These are phyloP conservation scores for Pasiphila rectangulata DNA, from an alignment of 2,888 invertebrate species.

Conservation along the genomic window DNA sequence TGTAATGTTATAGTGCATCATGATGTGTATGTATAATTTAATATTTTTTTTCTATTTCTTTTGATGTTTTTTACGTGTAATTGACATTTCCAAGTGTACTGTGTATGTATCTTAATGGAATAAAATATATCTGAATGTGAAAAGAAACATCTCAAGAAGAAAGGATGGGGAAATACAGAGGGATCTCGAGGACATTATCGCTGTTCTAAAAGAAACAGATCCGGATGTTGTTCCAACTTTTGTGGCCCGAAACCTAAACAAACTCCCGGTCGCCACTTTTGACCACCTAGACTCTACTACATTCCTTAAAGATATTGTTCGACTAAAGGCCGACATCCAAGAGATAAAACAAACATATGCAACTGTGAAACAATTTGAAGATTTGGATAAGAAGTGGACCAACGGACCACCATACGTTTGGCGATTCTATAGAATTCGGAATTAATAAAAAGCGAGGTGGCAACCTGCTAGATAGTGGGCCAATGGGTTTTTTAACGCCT, in stretches of 20 bases:
- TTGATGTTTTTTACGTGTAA: no score
- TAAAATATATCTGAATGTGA: no score
- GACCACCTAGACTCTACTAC: slow-evolving; percentile 5
- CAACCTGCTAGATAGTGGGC: slow-evolving; percentile 2
- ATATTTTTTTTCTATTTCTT: no score
- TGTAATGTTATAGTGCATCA: no score
- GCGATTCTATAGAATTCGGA: not conserved
- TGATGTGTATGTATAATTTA: no score
- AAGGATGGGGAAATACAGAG: slow-evolving; percentile 1
- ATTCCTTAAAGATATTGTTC: slow-evolving; percentile 5
- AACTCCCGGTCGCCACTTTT: not conserved
- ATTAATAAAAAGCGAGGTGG: slow-evolving; percentile 5
- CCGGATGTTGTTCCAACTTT: slow-evolving; percentile 2
- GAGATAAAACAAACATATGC: slow-evolving; percentile 7
- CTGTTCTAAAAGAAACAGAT: slow-evolving; percentile 6
- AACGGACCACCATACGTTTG: not conserved
- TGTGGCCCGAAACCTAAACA: slow-evolving; percentile 4
- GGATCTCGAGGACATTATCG: slow-evolving; percentile 6
- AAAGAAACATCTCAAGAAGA: slow-evolving; percentile 6
- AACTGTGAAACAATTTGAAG: slow-evolving; percentile 4
- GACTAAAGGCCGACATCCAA: slow-evolving; percentile 1
- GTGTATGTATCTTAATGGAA: no score
- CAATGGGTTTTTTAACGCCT: slow-evolving; percentile 2
- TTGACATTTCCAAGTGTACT: no score
- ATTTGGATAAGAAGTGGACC: not conserved